These are phyloP conservation scores for Zeuzera pyrina DNA, from an alignment of 2,888 invertebrate genomes.

Conservation along the genomic window DNA sequence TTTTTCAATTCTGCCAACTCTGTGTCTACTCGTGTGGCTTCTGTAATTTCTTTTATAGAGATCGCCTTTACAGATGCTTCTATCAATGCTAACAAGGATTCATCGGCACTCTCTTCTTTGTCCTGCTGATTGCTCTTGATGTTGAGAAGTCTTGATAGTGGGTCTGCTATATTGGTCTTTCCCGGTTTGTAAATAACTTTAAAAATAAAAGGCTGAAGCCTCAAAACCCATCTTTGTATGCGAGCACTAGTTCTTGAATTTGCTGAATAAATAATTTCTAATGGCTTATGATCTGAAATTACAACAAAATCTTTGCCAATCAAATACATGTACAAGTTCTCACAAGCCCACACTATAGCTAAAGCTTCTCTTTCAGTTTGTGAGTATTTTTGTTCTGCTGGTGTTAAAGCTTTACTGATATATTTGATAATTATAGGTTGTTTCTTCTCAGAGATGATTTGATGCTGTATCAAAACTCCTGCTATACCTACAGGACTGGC, in stretches of 20 bases:
- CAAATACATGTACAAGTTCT: background rate
- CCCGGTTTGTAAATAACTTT: constrained; percentile 10
- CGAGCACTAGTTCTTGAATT: constrained; percentile 6
- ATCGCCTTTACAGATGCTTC: constrained; percentile 2
- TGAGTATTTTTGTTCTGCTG: background rate
- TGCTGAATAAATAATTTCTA: constrained; percentile 4
- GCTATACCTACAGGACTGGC: background rate
- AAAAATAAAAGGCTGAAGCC: constrained; percentile 7
- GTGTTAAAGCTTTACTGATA: background rate
- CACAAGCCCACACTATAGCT: background rate
- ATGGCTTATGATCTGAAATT: constrained; percentile 7
- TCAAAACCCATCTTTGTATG: constrained; percentile 7
- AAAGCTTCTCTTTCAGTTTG: background rate
- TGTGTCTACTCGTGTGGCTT: constrained; percentile 3
- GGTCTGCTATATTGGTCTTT: constrained; percentile 9
- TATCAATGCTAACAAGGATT: background rate
- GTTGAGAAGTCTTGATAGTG: constrained; percentile 3
- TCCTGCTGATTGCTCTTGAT: background rate
- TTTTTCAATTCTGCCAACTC: constrained; percentile 2
- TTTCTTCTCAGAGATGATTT: background rate
- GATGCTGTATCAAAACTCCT: too few species aligned
- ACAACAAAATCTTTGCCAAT: constrained; percentile 2
- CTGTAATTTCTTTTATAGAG: constrained; percentile 3
- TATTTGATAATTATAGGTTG: background rate
- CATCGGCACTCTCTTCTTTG: constrained; percentile 3